Percentiles rank a stretch among this genome's conserved stretches.
Evolutionary conservation across 2,888 invertebrate genomes (phyloP).

Genomic region (Temnothorax unifasciatus): DNA sequence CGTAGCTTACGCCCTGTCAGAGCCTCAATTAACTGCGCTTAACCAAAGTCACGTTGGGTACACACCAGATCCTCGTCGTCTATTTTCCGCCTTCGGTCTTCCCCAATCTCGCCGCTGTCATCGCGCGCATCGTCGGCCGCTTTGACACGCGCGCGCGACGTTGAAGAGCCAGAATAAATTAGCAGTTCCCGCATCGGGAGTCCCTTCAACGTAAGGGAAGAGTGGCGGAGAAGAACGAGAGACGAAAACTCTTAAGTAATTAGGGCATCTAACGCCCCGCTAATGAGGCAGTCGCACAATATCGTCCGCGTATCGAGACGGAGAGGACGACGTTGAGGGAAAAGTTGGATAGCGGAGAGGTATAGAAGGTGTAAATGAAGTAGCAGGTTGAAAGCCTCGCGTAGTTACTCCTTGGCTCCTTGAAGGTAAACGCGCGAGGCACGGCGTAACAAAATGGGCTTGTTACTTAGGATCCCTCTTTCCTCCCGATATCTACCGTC

Average conservation of each 20-base stretch:
- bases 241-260: constrained; percentile 61
- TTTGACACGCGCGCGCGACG: constrained; percentile 23
- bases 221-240: neutral
- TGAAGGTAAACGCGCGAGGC: constrained; percentile 58
- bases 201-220: neutral
- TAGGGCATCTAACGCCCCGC: constrained; percentile 58
- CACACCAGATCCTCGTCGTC: constrained; percentile 23
- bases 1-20: constrained; percentile 12
- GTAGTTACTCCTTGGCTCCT: constrained; percentile 56
- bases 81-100: constrained; percentile 24
- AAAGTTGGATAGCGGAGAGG: constrained; percentile 31
- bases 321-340: neutral
- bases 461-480: constrained; percentile 59
- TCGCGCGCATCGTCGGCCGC: constrained; percentile 28
- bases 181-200: constrained; percentile 24
- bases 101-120: constrained; percentile 25
- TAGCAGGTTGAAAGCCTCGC: constrained; percentile 61
- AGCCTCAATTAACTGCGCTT: constrained; percentile 46
- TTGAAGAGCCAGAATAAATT: constrained; percentile 53
- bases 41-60: constrained; percentile 50
- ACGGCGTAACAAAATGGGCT: constrained; percentile 65
- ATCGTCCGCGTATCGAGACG: constrained; percentile 47
- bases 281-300: constrained; percentile 59
- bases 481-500: neutral
- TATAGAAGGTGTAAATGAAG: constrained; percentile 50